A percentile compares a stretch with the other conserved stretches of the same genome.
phyloP scores from a whole-genome alignment of 2,113 vertebrate species.

The Manacus vitellinus region DNA sequence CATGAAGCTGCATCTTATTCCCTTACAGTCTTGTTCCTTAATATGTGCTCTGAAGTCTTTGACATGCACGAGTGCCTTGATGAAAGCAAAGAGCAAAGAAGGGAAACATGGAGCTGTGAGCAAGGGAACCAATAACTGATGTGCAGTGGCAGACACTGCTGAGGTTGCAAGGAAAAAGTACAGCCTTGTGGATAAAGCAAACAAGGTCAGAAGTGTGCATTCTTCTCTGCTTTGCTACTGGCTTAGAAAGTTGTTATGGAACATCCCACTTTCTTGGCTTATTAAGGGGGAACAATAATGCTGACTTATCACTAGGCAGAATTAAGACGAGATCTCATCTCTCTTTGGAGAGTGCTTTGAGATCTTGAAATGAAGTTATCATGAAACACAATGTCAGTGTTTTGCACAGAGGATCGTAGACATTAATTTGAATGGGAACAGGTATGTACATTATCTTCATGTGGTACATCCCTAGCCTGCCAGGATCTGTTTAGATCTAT shows the following conservation, averaged over 20 bases:
- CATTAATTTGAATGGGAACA: background rate
- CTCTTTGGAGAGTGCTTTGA: background rate
- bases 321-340: background rate
- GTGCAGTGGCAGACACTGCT: background rate
- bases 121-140: background rate
- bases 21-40: background rate
- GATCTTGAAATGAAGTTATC: background rate
- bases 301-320: background rate
- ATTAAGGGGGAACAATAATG: background rate
- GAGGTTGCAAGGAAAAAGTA: background rate
- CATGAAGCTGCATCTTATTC: background rate
- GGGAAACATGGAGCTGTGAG: background rate
- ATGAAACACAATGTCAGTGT: background rate
- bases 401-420: background rate
- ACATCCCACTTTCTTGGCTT: background rate
- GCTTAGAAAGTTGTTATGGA: background rate
- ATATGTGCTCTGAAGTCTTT: background rate
- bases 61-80: background rate
- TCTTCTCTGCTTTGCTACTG: background rate
- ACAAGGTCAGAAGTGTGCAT: background rate
- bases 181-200: background rate
- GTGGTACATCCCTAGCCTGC: background rate
- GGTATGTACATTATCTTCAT: background rate
- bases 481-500: background rate
- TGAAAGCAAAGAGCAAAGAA: background rate